phyloP scores from a whole-genome alignment of 2,797 vertebrate genomes.

The Acrossocheilus fasciatus region DNA sequence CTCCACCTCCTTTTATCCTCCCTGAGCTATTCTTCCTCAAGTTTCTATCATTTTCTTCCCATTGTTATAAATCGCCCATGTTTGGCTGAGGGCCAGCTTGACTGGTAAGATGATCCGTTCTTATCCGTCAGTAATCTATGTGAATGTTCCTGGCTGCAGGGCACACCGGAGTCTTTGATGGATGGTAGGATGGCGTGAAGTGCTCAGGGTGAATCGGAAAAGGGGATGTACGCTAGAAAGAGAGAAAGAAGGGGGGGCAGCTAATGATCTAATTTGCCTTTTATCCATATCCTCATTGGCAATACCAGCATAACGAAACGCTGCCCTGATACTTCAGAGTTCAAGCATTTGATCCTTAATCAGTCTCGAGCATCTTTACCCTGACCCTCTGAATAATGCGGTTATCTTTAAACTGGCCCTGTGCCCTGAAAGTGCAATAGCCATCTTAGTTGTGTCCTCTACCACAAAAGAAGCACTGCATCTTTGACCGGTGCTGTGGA shows the following conservation, averaged over 20 bases:
- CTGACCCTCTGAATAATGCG: slow-evolving; percentile 29
- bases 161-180: slow-evolving; percentile 66
- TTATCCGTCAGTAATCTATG: slow-evolving; percentile 67
- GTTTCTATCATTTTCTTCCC: slow-evolving; percentile 58
- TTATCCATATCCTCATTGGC: slow-evolving; percentile 22
- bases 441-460: neutral
- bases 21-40: slow-evolving; percentile 59
- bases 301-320: slow-evolving; percentile 1
- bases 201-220: slow-evolving; percentile 56
- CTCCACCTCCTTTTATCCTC: slow-evolving; percentile 26
- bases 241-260: neutral
- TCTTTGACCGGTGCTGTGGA: slow-evolving; percentile 38
- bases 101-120: slow-evolving; percentile 73
- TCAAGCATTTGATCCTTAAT: slow-evolving; percentile 20
- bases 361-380: slow-evolving; percentile 11
- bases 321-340: slow-evolving; percentile 28
- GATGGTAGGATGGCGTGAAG: slow-evolving; percentile 60
- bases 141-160: slow-evolving; percentile 70
- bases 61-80: slow-evolving; percentile 65
- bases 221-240: slow-evolving; percentile 58
- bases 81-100: slow-evolving; percentile 66
- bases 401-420: neutral
- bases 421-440: neutral
- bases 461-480: slow-evolving; percentile 33
- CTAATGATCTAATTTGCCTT: slow-evolving; percentile 25